Evolutionary conservation across 2,888 invertebrate genomes (phyloP).

Genomic region (Agelastica alni): DNA sequence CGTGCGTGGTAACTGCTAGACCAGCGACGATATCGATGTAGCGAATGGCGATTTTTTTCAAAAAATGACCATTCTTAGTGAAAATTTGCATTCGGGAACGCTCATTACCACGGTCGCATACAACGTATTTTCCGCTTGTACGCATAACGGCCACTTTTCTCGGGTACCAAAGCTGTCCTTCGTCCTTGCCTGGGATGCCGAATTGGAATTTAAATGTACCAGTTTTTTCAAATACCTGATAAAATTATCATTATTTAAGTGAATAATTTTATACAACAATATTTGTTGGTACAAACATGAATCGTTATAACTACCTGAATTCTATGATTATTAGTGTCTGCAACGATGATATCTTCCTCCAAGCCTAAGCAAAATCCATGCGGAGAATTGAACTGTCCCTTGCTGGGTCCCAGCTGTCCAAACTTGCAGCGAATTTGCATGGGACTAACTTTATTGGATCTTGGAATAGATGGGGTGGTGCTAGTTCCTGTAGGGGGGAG

Average conservation of each 20-base stretch:
- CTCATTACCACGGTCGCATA: slow-evolving; percentile 96
- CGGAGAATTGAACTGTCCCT: slow-evolving; percentile 95
- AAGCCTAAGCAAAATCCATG: slow-evolving; percentile 95
- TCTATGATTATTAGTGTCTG: slow-evolving; percentile 95
- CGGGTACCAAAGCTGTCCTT: slow-evolving; percentile 97
- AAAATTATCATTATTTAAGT: no score
- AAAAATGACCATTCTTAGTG: slow-evolving; percentile 91
- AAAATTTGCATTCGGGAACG: slow-evolving; percentile 97
- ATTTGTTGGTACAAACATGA: no score
- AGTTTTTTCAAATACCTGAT: slow-evolving; percentile 88
- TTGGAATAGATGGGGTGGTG: slow-evolving; percentile 56
- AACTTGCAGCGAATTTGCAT: slow-evolving; percentile 93
- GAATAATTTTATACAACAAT: no score
- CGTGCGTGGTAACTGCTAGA: slow-evolving; percentile 87
- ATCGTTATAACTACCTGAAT: slow-evolving; percentile 69
- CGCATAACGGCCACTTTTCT: slow-evolving; percentile 93
- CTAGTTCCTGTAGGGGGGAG: slow-evolving; percentile 59
- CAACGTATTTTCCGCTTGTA: slow-evolving; percentile 88
- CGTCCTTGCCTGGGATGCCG: slow-evolving; percentile 92
- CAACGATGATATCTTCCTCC: slow-evolving; percentile 95
- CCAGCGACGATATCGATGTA: slow-evolving; percentile 93
- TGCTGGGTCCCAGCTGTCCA: slow-evolving; percentile 89
- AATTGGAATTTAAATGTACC: slow-evolving; percentile 93
- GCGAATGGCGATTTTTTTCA: slow-evolving; percentile 90
- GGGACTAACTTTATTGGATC: slow-evolving; percentile 75